Evolutionary conservation across 2,888 invertebrate genomes (phyloP).

Genomic region (Resseliella maxima): DNA sequence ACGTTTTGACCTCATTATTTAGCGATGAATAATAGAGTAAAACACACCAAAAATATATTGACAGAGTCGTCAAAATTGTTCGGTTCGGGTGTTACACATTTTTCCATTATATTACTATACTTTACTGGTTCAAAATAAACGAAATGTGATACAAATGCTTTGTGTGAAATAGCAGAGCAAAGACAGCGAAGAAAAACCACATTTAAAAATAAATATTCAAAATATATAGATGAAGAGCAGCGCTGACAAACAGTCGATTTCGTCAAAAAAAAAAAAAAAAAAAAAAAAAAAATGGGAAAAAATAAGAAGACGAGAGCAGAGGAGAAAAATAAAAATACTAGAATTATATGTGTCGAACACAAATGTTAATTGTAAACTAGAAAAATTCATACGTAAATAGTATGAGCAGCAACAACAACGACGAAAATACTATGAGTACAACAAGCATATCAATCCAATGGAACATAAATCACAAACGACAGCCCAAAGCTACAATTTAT

Average conservation of each 20-base stretch:
- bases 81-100: not conserved
- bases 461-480: conserved; percentile 37
- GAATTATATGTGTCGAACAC: conserved; percentile 13
- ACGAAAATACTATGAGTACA: not conserved
- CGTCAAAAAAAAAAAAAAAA: not conserved
- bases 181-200: not conserved
- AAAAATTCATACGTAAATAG: not conserved
- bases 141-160: conserved; percentile 22
- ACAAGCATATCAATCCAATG: conserved; percentile 27
- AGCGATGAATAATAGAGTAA: not conserved
- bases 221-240: not conserved
- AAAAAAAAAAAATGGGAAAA: not conserved
- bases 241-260: not conserved
- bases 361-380: conserved; percentile 30
- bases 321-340: no score
- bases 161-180: not conserved
- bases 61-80: not conserved
- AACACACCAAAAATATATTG: not conserved
- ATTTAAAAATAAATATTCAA: conserved; percentile 19
- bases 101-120: not conserved
- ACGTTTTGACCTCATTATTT: conserved; percentile 40
- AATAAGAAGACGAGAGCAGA: not conserved
- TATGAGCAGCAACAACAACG: not conserved
- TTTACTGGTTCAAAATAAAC: not conserved
- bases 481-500: conserved; percentile 21